phyloP scores from a whole-genome alignment of 2,113 vertebrate genomes.

The Opisthocomus hoazin region DNA sequence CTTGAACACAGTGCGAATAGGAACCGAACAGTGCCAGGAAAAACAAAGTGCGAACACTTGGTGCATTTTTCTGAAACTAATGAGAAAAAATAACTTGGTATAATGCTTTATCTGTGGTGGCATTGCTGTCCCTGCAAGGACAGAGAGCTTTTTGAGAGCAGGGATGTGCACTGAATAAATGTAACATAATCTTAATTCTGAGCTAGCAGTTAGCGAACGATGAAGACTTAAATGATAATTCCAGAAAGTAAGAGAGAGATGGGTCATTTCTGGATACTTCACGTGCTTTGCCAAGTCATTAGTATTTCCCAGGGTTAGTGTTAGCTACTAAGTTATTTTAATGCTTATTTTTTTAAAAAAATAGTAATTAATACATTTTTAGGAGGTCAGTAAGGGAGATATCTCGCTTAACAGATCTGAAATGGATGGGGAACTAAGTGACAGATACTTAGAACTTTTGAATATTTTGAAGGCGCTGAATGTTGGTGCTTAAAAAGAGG shows the following conservation, averaged over 20 bases:
- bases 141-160: neutral
- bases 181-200: neutral
- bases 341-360: neutral
- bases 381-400: neutral
- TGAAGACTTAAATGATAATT: neutral
- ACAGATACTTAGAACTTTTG: neutral
- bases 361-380: neutral
- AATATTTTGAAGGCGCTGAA: neutral
- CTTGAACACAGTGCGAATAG: neutral
- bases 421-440: neutral
- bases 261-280: neutral
- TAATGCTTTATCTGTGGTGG: neutral
- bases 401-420: neutral
- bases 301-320: neutral
- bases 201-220: neutral
- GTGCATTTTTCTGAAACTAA: neutral
- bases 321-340: neutral
- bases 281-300: neutral
- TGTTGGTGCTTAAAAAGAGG: neutral
- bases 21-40: neutral
- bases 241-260: neutral
- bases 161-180: neutral
- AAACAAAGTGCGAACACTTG: fast-evolving
- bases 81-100: neutral
- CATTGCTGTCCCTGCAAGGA: neutral